Percentiles rank a stretch among this genome's conserved stretches.
phyloP scores from a whole-genome alignment of 2,888 invertebrate species.

The Apodemia duryi region DNA sequence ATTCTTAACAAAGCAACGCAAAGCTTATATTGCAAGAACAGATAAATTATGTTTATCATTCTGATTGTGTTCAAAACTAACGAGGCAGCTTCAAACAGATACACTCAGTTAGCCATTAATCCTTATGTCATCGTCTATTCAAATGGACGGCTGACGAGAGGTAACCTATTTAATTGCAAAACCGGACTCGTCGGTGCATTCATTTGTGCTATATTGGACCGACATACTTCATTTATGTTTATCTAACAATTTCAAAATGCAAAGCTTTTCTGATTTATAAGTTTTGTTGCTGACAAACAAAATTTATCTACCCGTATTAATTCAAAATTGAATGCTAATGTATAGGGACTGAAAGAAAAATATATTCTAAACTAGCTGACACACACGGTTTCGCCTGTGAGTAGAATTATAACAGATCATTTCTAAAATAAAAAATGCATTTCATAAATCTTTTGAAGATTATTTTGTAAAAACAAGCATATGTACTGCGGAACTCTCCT shows the following conservation, averaged over 20 bases:
- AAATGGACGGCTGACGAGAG: conserved; percentile 21
- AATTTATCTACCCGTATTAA: too few species aligned
- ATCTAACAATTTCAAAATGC: neutral
- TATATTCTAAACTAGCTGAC: neutral
- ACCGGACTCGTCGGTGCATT: conserved; percentile 40
- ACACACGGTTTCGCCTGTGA: too few species aligned
- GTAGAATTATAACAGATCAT: too few species aligned
- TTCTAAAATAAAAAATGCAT: too few species aligned
- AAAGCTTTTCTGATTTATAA: too few species aligned
- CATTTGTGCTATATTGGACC: conserved; percentile 44
- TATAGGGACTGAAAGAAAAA: too few species aligned
- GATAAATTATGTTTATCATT: neutral
- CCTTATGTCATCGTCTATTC: conserved; percentile 6
- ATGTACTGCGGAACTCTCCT: too few species aligned
- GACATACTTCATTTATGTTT: conserved; percentile 19
- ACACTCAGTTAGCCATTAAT: neutral
- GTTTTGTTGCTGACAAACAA: too few species aligned
- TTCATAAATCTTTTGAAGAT: too few species aligned
- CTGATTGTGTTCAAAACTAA: conserved; percentile 7
- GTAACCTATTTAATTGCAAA: conserved; percentile 49
- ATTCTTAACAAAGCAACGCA: neutral
- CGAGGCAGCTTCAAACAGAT: conserved; percentile 5
- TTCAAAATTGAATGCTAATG: too few species aligned
- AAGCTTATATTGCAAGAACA: neutral
- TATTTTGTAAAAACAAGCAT: too few species aligned